Conservation (phyloP, 2,888 invertebrate genomes). For the Rapana venosa region DNA sequence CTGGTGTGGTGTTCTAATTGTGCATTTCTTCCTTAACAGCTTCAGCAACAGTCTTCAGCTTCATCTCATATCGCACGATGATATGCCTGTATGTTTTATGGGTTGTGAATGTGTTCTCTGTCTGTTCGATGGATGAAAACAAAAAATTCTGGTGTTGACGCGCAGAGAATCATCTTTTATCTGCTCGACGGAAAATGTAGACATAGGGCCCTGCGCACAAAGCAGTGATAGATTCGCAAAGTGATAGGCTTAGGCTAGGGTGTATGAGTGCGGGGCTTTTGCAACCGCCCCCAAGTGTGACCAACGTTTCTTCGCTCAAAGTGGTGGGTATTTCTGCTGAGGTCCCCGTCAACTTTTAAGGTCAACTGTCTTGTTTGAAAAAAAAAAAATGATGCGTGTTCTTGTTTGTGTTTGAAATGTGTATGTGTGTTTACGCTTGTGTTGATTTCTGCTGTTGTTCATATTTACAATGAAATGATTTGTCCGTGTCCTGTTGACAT, state of each 20-base stretch:
- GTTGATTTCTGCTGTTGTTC: neutral
- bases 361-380: neutral
- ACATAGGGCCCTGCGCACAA: constrained; percentile 73
- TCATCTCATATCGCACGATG: constrained; percentile 22
- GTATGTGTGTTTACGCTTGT: neutral
- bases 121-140: neutral
- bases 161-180: neutral
- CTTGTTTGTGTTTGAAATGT: neutral
- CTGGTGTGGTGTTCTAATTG: constrained; percentile 14
- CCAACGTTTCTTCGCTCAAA: neutral
- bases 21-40: constrained; percentile 36
- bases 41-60: neutral
- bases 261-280: constrained; percentile 5
- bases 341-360: neutral
- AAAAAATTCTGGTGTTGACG: neutral
- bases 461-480: neutral
- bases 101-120: constrained; percentile 28
- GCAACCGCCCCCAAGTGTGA: neutral
- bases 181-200: constrained; percentile 20
- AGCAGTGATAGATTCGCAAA: constrained; percentile 68
- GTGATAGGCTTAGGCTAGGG: constrained; percentile 56
- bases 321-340: constrained; percentile 24
- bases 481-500: too few species aligned
- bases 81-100: constrained; percentile 27
- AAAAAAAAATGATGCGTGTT: neutral